Evolutionary conservation across 1,140 invertebrate species (phyloP), one percentile per base, ranked within the genome.

Genomic region (Contarinia nasturtii): DNA sequence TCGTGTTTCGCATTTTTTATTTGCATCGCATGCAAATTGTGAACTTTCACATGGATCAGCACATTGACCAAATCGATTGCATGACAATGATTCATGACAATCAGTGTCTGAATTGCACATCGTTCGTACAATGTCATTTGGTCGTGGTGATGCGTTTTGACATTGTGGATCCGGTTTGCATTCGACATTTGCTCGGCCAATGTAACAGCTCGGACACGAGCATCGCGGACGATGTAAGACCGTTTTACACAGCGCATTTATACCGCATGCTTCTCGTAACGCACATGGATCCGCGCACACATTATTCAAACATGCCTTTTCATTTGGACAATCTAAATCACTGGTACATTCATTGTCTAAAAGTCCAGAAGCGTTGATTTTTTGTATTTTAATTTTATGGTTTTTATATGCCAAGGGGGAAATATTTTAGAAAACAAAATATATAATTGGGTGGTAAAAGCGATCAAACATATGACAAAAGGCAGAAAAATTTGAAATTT

Each of bases 261-360:
- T 72, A 50, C 89, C 88, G 65, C 88, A 93, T 49, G 82, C 82
- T 53, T 81, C 86, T 53, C 82, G 76, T 54, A 90, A 70, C 54
- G 75, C 79, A 70, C 89, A 93, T 52, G 86, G 88, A 68, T 92
- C 86, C 65, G 85, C 74, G 66, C 89, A 93, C 64, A 80, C 72
- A 59, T 76, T 73, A 67, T 82, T 80, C 65, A 88, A 77, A 73
- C 89, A 93, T 60, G 85, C 82, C 71, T 86, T 85, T 67, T 90
- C 85, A 67, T 81, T 79, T 51, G 85, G 77, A 71, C 89, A 93
- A 68, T 90, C 86, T 70, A 76, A 73, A 74, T 92, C 85, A 65
- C 77, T 81, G 67, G 80, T 80, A 71, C 88, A 92, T 76, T 87
- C 80, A 71, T 79, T 80, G 71, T 85, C 84, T 86, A 77, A 55